These are phyloP conservation scores for Arvicola amphibius DNA, from an alignment of 2,797 vertebrate species.

Conservation along the genomic window DNA sequence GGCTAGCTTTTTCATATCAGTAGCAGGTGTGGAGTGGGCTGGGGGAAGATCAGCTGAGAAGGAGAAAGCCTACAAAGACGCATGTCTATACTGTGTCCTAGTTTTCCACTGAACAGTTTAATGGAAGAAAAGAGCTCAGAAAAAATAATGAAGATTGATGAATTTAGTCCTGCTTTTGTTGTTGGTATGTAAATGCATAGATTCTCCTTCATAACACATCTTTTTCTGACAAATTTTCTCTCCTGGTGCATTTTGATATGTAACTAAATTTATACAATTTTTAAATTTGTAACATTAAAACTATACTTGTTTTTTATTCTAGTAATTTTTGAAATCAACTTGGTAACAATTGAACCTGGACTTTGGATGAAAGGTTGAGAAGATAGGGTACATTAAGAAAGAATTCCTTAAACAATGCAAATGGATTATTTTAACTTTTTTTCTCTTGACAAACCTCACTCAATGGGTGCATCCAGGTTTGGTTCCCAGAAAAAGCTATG, in stretches of 20 bases:
- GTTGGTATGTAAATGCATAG: conserved; percentile 10
- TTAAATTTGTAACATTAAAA: conserved; percentile 39
- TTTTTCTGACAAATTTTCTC: conserved; percentile 45
- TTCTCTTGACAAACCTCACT: background rate
- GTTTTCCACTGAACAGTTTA: background rate
- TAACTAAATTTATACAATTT: conserved; percentile 55
- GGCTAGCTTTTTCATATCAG: background rate
- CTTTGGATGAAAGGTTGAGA: conserved; percentile 11
- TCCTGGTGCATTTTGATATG: conserved; percentile 20
- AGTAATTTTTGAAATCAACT: conserved; percentile 4
- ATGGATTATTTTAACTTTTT: background rate
- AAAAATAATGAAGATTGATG: background rate
- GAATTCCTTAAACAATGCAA: conserved; percentile 5
- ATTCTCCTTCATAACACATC: conserved; percentile 26
- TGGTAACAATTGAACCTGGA: conserved; percentile 19
- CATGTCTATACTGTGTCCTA: background rate
- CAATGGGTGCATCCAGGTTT: background rate
- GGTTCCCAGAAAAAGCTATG: background rate
- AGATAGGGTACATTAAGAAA: background rate
- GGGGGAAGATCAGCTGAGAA: background rate
- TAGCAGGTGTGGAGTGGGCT: background rate
- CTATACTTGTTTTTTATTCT: conserved; percentile 20
- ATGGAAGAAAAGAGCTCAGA: background rate
- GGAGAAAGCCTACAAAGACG: background rate
- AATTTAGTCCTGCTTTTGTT: conserved; percentile 4